Base-by-base conservation (phyloP, 2,888 invertebrate genomes). In the Cheilosia variabilis region DNA sequence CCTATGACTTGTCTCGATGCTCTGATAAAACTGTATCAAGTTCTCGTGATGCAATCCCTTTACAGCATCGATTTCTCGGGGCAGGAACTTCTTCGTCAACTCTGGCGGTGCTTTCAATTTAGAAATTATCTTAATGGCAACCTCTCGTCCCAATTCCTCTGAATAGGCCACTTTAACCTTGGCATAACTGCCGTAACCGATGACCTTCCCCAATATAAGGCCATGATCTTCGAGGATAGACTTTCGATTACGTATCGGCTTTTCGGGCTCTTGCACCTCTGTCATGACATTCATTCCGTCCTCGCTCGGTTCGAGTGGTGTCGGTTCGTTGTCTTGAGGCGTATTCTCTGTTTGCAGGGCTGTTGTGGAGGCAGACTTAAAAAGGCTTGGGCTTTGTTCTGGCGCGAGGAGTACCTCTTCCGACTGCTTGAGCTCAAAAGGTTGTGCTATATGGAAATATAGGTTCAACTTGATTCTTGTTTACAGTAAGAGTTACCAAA, bases 1-100 rank as follows among this genome's bases (percentile, higher is more conserved):
- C 96, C 96, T 95, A 90, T 96, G 96, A 63, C 96, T 96, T 0
- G 96, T 96, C 93, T 97, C 97, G 82, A 97, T 96, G 45, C 96
- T 96, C 92, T 97, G 96, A 88, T 96, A 94, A 91, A 96, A 97
- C 87, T 96, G 93, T 90, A 97, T 96, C 63, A 97, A 93, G 92
- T 96, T 96, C 69, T 95, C 95, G 93, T 97, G 97, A 71, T 95
- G 95, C 77, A 97, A 92, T 22, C 96, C 96, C 92, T 96, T 96
- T 0, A 97, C 96, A 19, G 96, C 96, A 91, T 96, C 96, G 87
- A 97, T 96, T 93, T 97, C 97, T 87, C 96, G 93, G 0, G 96
- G 96, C 72, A 97, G 91, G 91, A 96, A 97, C 92, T 96, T 96
- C 90, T 94, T 95, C 45, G 96, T 93, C 90, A 96, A 96, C 91